Base-by-base conservation (phyloP, 2,113 vertebrate species). In the Setophaga coronata region DNA sequence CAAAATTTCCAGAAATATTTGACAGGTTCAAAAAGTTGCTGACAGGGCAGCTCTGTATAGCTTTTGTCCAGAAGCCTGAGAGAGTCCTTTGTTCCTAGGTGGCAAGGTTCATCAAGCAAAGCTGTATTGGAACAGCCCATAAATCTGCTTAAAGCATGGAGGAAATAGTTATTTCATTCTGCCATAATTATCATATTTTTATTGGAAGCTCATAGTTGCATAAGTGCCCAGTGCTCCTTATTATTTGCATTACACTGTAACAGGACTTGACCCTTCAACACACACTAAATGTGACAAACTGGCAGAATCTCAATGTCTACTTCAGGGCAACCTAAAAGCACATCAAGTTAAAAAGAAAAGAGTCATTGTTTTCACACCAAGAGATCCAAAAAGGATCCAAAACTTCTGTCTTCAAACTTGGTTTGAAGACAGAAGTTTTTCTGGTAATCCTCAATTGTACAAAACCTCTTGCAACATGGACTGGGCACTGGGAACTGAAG, bases 81-180 rank as follows among this genome's bases (percentile, higher is more conserved):
- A 54, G 47, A 62, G 28, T 87, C 62, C 57, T 87, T 42, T 40
- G 45, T 93, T 92, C 54, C 76, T 95, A 96, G 86, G 51, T 94
- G 95, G 89, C 93, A 92, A 62, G 95, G 61, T 97, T 93, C 62
- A 80, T 94, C 71, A 82, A 96, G 57, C 33, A 87, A 95, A 96
- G 51, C 76, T 17, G 20, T 34, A 14, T 6, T 31, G 24, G 17
- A 67, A 62, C 23, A 25, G 3, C 25, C 40, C 7, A 12, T 40
- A 78, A 45, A 60, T 65, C 51, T 82, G 21, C 70, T 57, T 84
- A 65, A 91, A 87, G 74, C 38, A 73, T 56, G 80, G 54, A 77
- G 54, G 53, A 95, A 96, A 89, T 42, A 60, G 40, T 79, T 48
- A 61, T 53, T 85, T 89, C 19, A 50, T 45, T 90, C 23, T 33